Conservation (phyloP, 2,888 invertebrate genomes). For the Cryptophagus acutangulus region DNA sequence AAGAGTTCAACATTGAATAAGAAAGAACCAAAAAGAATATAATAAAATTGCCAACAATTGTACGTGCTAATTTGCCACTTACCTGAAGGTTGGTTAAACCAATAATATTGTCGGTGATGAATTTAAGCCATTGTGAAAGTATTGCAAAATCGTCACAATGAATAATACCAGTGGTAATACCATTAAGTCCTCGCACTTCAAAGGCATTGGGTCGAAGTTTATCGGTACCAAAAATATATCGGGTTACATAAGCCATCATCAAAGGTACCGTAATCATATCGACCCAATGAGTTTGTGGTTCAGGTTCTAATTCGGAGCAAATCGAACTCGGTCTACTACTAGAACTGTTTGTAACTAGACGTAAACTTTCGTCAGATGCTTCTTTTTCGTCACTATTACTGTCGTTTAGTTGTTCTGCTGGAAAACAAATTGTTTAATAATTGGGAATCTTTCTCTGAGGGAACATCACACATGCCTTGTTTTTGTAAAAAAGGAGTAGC, state of each 20-base stretch:
- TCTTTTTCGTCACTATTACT: conserved; percentile 46
- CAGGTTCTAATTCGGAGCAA: conserved; percentile 55
- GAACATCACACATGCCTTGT: conserved; percentile 58
- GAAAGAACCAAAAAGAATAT: too few species aligned
- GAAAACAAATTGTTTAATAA: conserved; percentile 13
- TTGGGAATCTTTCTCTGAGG: not conserved
- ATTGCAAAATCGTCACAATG: conserved; percentile 91
- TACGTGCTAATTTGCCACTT: conserved; percentile 24
- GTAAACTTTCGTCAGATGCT: conserved; percentile 45
- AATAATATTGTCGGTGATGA: conserved; percentile 88
- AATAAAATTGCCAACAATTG: too few species aligned
- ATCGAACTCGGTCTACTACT: conserved; percentile 61
- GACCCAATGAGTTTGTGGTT: conserved; percentile 57
- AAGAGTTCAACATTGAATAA: too few species aligned
- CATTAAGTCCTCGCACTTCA: conserved; percentile 85
- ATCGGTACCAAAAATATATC: conserved; percentile 93
- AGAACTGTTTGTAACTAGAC: conserved; percentile 46
- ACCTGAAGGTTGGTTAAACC: conserved; percentile 86
- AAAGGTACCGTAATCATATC: conserved; percentile 81
- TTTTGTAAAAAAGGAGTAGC: conserved; percentile 93
- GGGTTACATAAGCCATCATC: conserved; percentile 94
- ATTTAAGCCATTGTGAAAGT: conserved; percentile 90
- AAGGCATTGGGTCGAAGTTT: conserved; percentile 91
- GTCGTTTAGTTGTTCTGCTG: conserved; percentile 42
- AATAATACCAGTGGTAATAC: conserved; percentile 78